phyloP scores from a whole-genome alignment of 2,113 vertebrate species.

The Alectura lathami region DNA sequence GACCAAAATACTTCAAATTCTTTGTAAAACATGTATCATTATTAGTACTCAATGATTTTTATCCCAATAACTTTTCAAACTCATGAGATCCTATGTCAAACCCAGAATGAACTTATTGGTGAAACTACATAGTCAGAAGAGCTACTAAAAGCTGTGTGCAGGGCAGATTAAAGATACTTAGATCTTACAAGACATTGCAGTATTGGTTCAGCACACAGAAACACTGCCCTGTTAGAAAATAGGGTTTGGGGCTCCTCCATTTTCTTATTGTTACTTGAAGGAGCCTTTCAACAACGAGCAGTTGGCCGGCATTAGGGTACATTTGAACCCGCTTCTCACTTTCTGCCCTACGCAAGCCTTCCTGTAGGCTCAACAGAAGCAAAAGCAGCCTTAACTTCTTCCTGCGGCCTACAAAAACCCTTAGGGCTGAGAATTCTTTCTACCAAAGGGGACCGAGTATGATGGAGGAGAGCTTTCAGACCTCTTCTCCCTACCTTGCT shows the following conservation, averaged over 20 bases:
- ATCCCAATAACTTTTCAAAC: constrained; percentile 14
- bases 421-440: not conserved
- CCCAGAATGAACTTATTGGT: not conserved
- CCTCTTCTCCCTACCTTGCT: not conserved
- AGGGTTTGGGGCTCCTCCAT: not conserved
- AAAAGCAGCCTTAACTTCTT: not conserved
- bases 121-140: not conserved
- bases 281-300: not conserved
- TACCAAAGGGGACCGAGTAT: not conserved
- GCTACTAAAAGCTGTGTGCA: not conserved
- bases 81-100: not conserved
- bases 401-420: not conserved
- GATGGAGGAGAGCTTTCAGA: not conserved
- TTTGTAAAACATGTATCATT: not conserved
- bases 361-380: not conserved
- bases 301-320: not conserved
- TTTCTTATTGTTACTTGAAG: not conserved
- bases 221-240: not conserved
- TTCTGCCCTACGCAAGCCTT: not conserved
- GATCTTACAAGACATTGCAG: not conserved
- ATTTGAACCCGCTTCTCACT: not conserved
- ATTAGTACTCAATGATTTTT: not conserved
- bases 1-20: not conserved
- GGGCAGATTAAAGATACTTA: not conserved
- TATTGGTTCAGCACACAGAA: not conserved